phyloP scores from a whole-genome alignment of 1,140 invertebrate species.

The Teleopsis dalmanni region DNA sequence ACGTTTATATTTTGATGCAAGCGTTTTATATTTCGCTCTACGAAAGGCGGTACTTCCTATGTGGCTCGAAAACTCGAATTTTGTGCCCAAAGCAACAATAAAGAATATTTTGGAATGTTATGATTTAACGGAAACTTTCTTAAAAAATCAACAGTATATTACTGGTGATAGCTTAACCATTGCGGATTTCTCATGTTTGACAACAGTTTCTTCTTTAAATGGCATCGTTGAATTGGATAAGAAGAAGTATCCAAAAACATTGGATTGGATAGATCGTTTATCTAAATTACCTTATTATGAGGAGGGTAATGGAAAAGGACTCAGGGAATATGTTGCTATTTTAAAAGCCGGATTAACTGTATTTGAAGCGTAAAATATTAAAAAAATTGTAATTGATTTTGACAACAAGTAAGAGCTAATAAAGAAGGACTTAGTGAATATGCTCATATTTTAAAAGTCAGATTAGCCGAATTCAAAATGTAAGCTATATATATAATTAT shows the following conservation, averaged over 20 bases:
- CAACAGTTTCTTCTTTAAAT: slow-evolving; percentile 38
- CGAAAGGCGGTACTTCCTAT: neutral
- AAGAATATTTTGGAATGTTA: neutral
- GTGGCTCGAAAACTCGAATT: neutral
- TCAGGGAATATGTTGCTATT: slow-evolving; percentile 34
- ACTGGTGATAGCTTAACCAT: slow-evolving; percentile 51
- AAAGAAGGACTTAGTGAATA: too few species aligned
- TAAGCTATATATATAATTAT: too few species aligned
- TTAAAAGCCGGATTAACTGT: slow-evolving; percentile 8
- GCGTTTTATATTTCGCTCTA: slow-evolving; percentile 26
- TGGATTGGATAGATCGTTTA: slow-evolving; percentile 31
- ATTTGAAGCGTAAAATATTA: neutral
- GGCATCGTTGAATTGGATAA: slow-evolving; percentile 26
- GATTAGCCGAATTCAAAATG: too few species aligned
- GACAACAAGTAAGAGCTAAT: too few species aligned
- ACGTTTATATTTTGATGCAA: slow-evolving; percentile 51
- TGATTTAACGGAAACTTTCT: slow-evolving; percentile 22
- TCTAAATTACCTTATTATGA: slow-evolving; percentile 37
- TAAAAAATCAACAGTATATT: slow-evolving; percentile 45
- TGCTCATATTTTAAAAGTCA: too few species aligned
- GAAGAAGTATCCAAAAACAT: slow-evolving; percentile 26
- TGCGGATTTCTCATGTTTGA: slow-evolving; percentile 49
- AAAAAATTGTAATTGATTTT: too few species aligned
- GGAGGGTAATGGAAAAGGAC: slow-evolving; percentile 30
- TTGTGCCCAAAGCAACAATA: neutral